phyloP scores from a whole-genome alignment of 2,888 invertebrate genomes.

The Scaptomyza reducta region DNA sequence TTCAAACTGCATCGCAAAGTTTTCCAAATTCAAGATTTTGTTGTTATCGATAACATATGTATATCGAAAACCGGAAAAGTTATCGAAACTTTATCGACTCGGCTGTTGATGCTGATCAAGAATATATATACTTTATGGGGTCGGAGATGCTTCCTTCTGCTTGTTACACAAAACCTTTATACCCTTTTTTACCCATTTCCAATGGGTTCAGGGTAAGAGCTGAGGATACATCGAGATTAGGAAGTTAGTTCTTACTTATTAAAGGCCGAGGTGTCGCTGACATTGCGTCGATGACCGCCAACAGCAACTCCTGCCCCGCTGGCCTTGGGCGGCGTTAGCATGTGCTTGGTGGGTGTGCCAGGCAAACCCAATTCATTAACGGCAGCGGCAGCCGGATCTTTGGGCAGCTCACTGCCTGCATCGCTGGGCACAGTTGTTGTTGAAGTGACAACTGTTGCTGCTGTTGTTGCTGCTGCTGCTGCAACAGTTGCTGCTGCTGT shows the following conservation, averaged over 20 bases:
- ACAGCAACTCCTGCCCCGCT: conserved; percentile 66
- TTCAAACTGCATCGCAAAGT: too few relatives aligned
- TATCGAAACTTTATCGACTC: too few relatives aligned
- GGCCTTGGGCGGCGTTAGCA: conserved; percentile 80
- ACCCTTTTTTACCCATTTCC: too few relatives aligned
- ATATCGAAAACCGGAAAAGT: too few relatives aligned
- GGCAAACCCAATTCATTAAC: conserved; percentile 31
- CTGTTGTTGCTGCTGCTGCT: conserved; percentile 32
- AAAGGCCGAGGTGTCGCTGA: conserved; percentile 93
- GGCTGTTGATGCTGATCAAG: too few relatives aligned
- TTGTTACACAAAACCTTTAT: too few relatives aligned
- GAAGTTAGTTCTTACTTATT: conserved; percentile 87
- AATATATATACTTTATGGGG: too few relatives aligned
- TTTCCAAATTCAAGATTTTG: too few relatives aligned
- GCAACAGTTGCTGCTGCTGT: conserved; percentile 42
- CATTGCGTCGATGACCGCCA: conserved; percentile 89
- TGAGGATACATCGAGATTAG: conserved; percentile 16
- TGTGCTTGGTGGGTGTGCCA: conserved; percentile 79
- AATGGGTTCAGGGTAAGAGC: too few relatives aligned
- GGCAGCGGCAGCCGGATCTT: conserved; percentile 25
- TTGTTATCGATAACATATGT: too few relatives aligned
- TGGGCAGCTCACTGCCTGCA: conserved; percentile 21
- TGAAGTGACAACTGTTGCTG: conserved; percentile 27
- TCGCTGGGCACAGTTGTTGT: conserved; percentile 48
- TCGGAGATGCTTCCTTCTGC: too few relatives aligned